Evolutionary conservation across 2,888 invertebrate genomes (phyloP).

Genomic region (Drosophila imparisetae): DNA sequence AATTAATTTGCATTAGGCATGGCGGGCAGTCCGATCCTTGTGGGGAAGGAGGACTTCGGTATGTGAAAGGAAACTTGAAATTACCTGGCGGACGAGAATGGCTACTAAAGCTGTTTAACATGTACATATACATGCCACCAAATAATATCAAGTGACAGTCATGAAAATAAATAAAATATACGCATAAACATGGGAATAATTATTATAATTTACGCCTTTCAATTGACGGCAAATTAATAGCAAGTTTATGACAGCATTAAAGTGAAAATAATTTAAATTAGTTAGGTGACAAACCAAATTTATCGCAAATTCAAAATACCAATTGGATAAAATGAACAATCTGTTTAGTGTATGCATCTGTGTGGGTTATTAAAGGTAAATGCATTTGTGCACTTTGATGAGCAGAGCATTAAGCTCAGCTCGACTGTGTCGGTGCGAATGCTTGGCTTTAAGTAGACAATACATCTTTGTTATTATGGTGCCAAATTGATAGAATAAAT

Average conservation of each 20-base stretch:
- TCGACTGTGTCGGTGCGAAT: background rate
- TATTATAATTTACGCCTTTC: constrained; percentile 35
- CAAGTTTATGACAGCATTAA: constrained; percentile 30
- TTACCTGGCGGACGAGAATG: constrained; percentile 15
- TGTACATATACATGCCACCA: background rate
- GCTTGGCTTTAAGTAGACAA: background rate
- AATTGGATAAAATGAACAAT: background rate
- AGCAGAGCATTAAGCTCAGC: constrained; percentile 1
- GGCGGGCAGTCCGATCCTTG: constrained; percentile 4
- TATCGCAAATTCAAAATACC: constrained; percentile 1
- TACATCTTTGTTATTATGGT: constrained; percentile 23
- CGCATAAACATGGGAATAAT: constrained; percentile 20
- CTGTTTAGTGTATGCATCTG: background rate
- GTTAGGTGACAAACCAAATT: constrained; percentile 11
- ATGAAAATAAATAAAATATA: constrained; percentile 17
- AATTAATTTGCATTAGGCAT: constrained; percentile 71
- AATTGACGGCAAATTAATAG: constrained; percentile 34
- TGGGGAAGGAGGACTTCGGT: background rate
- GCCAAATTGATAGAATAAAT: constrained; percentile 28
- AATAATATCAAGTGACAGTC: constrained; percentile 5
- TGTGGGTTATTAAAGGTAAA: too few relatives aligned
- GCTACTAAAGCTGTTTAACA: constrained; percentile 13
- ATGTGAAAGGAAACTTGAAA: constrained; percentile 12
- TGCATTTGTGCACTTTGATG: background rate
- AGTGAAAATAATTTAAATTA: constrained; percentile 20